A percentile compares a stretch with the other conserved stretches of the same genome.
phyloP scores from a whole-genome alignment of 2,797 vertebrate species.

The Momotus momota region DNA sequence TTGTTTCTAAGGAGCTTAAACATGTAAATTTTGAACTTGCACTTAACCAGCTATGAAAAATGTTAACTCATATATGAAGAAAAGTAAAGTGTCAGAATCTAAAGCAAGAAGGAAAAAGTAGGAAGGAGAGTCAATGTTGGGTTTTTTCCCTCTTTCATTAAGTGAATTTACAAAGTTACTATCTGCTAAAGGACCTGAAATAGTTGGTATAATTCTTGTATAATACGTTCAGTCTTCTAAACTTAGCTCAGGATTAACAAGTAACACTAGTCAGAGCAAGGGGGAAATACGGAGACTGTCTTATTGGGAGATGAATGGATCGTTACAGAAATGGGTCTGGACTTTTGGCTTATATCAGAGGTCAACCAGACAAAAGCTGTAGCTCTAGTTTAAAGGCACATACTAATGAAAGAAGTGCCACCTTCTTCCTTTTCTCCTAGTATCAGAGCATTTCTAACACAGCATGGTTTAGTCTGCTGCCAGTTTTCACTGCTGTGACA shows the following conservation, averaged over 20 bases:
- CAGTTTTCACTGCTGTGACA: not conserved
- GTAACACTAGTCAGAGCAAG: not conserved
- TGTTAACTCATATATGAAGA: not conserved
- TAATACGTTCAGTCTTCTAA: not conserved
- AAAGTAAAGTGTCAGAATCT: not conserved
- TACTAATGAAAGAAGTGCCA: not conserved
- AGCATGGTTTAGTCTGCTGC: not conserved
- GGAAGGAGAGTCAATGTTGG: not conserved
- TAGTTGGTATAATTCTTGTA: not conserved
- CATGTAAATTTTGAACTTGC: not conserved
- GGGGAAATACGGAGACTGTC: constrained; percentile 3
- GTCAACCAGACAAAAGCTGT: constrained; percentile 15
- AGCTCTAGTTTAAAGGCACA: not conserved
- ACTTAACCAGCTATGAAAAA: not conserved
- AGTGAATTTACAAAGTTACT: not conserved
- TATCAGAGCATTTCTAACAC: not conserved
- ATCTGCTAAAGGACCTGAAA: not conserved
- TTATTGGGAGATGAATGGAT: not conserved
- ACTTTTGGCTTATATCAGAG: not conserved
- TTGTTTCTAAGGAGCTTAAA: not conserved
- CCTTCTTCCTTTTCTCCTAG: not conserved
- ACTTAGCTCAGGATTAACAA: constrained; percentile 10
- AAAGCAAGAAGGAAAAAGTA: not conserved
- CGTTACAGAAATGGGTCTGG: constrained; percentile 20
- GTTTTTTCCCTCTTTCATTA: not conserved